Percentiles rank a stretch among this genome's conserved stretches.
Conservation (phyloP, 2,113 vertebrate species). For the Plotosus lineatus region DNA sequence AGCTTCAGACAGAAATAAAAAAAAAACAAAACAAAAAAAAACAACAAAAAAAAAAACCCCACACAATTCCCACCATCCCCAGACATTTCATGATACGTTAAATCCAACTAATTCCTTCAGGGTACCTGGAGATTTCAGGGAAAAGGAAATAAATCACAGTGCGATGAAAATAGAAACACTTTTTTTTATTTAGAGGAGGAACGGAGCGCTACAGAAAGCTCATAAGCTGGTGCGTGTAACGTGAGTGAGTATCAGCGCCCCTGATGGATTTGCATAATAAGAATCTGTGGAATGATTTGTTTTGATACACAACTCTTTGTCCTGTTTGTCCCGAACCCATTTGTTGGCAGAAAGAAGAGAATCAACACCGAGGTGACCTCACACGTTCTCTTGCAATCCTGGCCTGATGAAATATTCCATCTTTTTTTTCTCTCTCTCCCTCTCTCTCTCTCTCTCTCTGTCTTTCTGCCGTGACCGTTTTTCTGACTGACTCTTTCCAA, state of each 20-base stretch:
- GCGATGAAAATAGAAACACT: conserved; percentile 44
- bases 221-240: conserved; percentile 39
- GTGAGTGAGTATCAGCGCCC: conserved; percentile 32
- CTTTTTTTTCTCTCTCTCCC: conserved; percentile 15
- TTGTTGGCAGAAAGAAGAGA: conserved; percentile 32
- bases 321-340: conserved; percentile 26
- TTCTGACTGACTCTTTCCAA: conserved; percentile 32
- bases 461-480: neutral
- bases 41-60: too few relatives aligned
- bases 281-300: conserved; percentile 50
- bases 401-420: conserved; percentile 49
- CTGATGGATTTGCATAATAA: conserved; percentile 50
- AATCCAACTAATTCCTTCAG: conserved; percentile 55
- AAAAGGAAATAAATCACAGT: conserved; percentile 26
- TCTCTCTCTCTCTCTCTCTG: neutral
- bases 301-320: conserved; percentile 20
- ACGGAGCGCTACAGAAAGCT: conserved; percentile 15
- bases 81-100: conserved; percentile 56
- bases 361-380: conserved; percentile 28
- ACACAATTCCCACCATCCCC: conserved; percentile 38
- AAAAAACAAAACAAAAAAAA: too few relatives aligned
- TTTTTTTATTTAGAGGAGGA: conserved; percentile 25
- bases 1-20: conserved; percentile 4
- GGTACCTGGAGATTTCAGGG: conserved; percentile 46
- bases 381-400: conserved; percentile 32